These are phyloP conservation scores for Chondrilla cf. caribensis DNA, from an alignment of 37 sponge, comb jelly and placozoan species.

Conservation along the genomic window DNA sequence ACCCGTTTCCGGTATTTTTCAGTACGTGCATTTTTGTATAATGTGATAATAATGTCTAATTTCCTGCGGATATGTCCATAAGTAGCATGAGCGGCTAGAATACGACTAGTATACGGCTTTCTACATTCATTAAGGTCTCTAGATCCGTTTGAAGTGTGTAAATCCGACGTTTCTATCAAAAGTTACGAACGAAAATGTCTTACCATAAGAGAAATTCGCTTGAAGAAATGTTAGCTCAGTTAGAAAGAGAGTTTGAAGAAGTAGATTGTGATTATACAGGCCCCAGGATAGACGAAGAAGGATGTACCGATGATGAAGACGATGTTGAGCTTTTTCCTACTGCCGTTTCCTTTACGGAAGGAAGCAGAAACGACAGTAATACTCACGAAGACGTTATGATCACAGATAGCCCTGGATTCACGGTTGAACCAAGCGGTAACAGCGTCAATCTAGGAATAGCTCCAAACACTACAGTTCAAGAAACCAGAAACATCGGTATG, in stretches of 20 bases:
- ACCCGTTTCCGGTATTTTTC: background rate
- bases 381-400: too few relatives aligned
- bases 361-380: too few relatives aligned
- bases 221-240: background rate
- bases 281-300: background rate
- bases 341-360: too few relatives aligned
- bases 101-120: conserved; percentile 7
- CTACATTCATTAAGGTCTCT: background rate
- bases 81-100: background rate
- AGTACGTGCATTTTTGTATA: background rate
- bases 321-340: too few relatives aligned
- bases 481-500: too few relatives aligned
- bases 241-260: background rate
- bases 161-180: background rate
- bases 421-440: too few relatives aligned
- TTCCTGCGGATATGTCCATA: background rate
- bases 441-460: too few relatives aligned
- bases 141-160: background rate
- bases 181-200: background rate
- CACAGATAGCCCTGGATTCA: too few relatives aligned
- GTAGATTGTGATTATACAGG: background rate
- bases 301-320: too few relatives aligned
- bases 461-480: too few relatives aligned
- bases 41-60: background rate
- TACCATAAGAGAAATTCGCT: background rate